A percentile compares a stretch with the other conserved stretches of the same genome.
phyloP scores from a whole-genome alignment of 1,140 invertebrate genomes.

The Bombus fervidus region DNA sequence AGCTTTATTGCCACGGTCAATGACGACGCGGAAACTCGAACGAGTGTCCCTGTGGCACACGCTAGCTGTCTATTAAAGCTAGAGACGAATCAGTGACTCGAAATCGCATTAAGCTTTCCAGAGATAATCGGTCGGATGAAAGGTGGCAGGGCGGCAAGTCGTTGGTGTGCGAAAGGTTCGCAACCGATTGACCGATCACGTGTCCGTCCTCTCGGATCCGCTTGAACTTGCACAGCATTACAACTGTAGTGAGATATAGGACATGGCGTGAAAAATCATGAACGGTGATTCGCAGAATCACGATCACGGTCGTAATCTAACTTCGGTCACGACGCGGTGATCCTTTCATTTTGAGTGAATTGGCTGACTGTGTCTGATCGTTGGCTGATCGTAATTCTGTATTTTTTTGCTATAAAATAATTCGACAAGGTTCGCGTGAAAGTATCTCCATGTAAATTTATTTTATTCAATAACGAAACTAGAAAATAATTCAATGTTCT shows the following conservation, averaged over 20 bases:
- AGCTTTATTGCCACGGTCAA: constrained; percentile 29
- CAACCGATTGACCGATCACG: background rate
- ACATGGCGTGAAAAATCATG: no score
- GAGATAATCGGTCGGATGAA: background rate
- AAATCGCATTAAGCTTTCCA: constrained; percentile 12
- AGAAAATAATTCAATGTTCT: no score
- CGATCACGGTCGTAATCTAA: no score
- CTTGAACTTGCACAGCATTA: background rate
- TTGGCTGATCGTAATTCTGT: no score
- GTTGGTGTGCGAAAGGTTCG: background rate
- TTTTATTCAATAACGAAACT: no score
- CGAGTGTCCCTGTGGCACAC: background rate
- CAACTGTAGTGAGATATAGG: background rate
- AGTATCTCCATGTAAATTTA: no score
- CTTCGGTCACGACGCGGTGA: no score
- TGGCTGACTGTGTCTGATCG: no score
- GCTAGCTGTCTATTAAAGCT: background rate
- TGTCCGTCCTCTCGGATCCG: background rate
- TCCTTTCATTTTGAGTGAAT: no score
- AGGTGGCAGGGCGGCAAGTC: background rate
- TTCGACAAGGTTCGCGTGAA: no score
- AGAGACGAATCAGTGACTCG: background rate
- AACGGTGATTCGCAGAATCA: no score
- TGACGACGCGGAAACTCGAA: constrained; percentile 18
- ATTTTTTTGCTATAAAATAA: no score